These are phyloP conservation scores for Polyommatus iphigenia DNA, from an alignment of 2,888 invertebrate species.

Conservation along the genomic window DNA sequence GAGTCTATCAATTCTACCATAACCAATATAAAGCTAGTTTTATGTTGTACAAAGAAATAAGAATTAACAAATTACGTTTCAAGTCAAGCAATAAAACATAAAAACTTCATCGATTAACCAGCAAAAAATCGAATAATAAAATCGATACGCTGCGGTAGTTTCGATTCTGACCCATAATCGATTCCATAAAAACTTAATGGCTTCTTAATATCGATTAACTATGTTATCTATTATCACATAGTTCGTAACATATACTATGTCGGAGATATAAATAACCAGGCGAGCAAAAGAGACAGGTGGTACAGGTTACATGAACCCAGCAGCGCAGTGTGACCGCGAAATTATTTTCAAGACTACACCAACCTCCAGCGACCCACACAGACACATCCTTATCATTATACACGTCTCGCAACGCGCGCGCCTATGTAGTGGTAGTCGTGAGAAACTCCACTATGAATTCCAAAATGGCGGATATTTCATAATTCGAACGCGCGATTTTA, in stretches of 20 bases:
- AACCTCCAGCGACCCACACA: conserved; percentile 66
- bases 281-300: conserved; percentile 77
- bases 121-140: neutral
- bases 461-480: conserved; percentile 48
- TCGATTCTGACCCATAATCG: neutral
- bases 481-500: conserved; percentile 47
- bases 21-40: neutral
- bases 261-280: conserved; percentile 79
- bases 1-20: no score
- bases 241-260: conserved; percentile 55
- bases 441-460: conserved; percentile 68
- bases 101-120: neutral
- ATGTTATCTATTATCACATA: conserved; percentile 51
- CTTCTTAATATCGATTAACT: conserved; percentile 48
- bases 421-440: conserved; percentile 75
- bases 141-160: conserved; percentile 1
- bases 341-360: conserved; percentile 80
- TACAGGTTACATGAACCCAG: conserved; percentile 75
- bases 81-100: neutral
- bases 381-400: conserved; percentile 54
- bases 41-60: neutral
- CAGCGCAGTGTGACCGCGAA: conserved; percentile 78
- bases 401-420: conserved; percentile 67
- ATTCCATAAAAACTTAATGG: conserved; percentile 33
- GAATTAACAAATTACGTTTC: neutral